These are phyloP conservation scores for Picus viridis DNA, from an alignment of 2,797 vertebrate genomes.

Conservation along the genomic window DNA sequence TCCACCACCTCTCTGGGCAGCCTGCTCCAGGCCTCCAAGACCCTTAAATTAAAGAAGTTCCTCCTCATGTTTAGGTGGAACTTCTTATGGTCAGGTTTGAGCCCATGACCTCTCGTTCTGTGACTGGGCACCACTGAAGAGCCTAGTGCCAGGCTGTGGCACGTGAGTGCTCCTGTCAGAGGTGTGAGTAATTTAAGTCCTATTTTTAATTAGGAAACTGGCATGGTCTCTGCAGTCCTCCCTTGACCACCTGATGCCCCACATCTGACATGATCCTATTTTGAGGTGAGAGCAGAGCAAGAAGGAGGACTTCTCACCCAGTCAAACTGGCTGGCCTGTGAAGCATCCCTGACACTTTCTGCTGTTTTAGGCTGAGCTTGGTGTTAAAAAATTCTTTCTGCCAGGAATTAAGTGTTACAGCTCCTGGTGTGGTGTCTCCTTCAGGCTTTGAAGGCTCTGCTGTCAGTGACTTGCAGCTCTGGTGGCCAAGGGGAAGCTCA, in stretches of 20 bases:
- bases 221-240: no score
- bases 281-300: neutral
- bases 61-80: no score
- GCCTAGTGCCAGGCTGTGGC: neutral
- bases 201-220: neutral
- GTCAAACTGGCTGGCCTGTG: neutral
- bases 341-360: neutral
- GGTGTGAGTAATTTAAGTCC: neutral
- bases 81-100: no score
- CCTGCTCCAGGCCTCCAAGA: no score
- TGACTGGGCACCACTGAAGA: no score
- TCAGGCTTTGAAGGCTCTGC: fast-evolving
- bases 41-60: no score
- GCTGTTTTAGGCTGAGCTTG: neutral
- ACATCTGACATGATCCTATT: fast-evolving
- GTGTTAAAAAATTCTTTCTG: neutral
- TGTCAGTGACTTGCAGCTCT: neutral
- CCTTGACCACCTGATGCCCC: fast-evolving
- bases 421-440: neutral
- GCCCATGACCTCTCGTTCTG: no score
- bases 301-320: neutral
- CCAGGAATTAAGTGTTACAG: neutral
- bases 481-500: neutral
- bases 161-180: neutral
- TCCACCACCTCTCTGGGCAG: no score